A percentile compares a stretch with the other conserved stretches of the same genome.
These are phyloP conservation scores for Asteroscopus sphinx DNA, from an alignment of 2,888 invertebrate species.

Conservation along the genomic window DNA sequence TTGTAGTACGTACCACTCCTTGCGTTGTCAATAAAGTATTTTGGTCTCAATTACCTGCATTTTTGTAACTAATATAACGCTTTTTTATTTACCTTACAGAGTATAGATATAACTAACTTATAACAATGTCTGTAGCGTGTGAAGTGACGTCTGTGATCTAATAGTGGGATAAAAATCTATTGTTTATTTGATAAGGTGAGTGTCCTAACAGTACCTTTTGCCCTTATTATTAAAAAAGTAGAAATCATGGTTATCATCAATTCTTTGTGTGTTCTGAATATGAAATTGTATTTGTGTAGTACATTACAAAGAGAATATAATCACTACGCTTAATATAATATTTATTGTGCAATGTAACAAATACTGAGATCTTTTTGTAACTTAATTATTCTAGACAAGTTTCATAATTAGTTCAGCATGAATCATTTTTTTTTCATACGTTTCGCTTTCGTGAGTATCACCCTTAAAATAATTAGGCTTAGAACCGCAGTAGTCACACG, in stretches of 20 bases:
- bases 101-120: conserved; percentile 22
- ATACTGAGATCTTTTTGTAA: too few species aligned
- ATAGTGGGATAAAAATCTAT: conserved; percentile 49
- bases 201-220: conserved; percentile 51
- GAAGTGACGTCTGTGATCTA: conserved; percentile 29
- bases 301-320: too few species aligned
- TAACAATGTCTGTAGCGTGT: conserved; percentile 26
- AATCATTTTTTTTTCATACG: conserved; percentile 33
- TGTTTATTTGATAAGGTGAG: conserved; percentile 69
- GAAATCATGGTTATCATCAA: conserved; percentile 35
- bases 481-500: too few species aligned
- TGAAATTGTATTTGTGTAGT: conserved; percentile 2
- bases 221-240: conserved; percentile 54
- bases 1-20: conserved; percentile 64
- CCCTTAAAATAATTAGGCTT: background rate
- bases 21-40: conserved; percentile 42
- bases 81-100: conserved; percentile 46
- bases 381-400: too few species aligned
- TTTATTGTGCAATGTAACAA: too few species aligned
- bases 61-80: conserved; percentile 18
- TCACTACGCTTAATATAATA: too few species aligned
- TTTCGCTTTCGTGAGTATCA: too few species aligned
- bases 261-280: conserved; percentile 21
- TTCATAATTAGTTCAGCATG: conserved; percentile 21
- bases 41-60: conserved; percentile 33